Evolutionary conservation across 2,888 invertebrate genomes (phyloP).

Genomic region (Loripinus fragilis): DNA sequence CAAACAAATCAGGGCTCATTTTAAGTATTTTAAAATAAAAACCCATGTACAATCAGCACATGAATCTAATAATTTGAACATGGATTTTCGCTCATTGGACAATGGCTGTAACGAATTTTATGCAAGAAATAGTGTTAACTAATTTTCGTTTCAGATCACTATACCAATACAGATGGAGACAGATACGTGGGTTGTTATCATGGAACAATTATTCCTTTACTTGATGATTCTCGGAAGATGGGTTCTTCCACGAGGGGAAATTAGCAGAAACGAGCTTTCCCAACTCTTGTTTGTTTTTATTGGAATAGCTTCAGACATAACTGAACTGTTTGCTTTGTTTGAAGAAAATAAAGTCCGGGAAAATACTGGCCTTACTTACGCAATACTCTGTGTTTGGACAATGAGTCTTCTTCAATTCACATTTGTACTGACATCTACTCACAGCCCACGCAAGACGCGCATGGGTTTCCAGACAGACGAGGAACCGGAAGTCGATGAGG

Average conservation of each 20-base stretch:
- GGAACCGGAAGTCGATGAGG: constrained; percentile 30
- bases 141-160: constrained; percentile 37
- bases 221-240: constrained; percentile 71
- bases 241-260: constrained; percentile 69
- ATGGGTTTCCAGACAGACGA: constrained; percentile 26
- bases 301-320: constrained; percentile 79
- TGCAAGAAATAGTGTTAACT: too few relatives aligned
- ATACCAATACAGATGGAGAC: constrained; percentile 60
- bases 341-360: constrained; percentile 65
- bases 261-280: constrained; percentile 68
- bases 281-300: constrained; percentile 82
- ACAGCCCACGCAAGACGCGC: constrained; percentile 61
- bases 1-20: too few relatives aligned
- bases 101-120: too few relatives aligned
- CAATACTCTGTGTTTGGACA: constrained; percentile 78
- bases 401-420: constrained; percentile 79
- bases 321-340: constrained; percentile 72
- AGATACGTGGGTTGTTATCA: constrained; percentile 67
- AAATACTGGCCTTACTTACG: constrained; percentile 86
- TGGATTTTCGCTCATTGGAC: too few relatives aligned
- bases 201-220: constrained; percentile 68
- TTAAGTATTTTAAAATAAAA: too few relatives aligned
- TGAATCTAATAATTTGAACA: too few relatives aligned
- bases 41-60: too few relatives aligned
- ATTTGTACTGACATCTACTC: constrained; percentile 84